Evolutionary conservation across 2,113 vertebrate species (phyloP), one percentile per base, ranked within the genome.

Genomic region (Nettapus auritus): DNA sequence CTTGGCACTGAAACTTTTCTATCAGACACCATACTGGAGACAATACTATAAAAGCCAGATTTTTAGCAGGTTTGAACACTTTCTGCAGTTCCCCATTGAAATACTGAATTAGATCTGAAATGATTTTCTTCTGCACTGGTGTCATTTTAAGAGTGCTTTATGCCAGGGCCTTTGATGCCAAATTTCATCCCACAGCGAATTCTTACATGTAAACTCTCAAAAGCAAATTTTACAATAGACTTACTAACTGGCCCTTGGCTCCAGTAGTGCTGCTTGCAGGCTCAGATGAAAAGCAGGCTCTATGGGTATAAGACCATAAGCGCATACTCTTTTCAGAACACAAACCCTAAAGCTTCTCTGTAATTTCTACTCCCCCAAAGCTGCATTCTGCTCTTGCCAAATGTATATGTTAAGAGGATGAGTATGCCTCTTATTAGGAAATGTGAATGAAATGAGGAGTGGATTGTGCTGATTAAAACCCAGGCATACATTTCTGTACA

Each of bases 181-280:
- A 67, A 69, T 95, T 93, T 93, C 59, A 91, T 90, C 66, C 67
- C 73, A 38, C 13, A 6, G 57, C 92, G 91, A 76, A 88, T 94
- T 88, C 93, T 93, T 86, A 91, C 71, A 83, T 77, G 85, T 52
- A 60, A 91, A 93, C 60, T 94, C 82, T 96, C 74, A 71, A 89
- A 94, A 93, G 92, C 70, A 73, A 55, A 59, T 89, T 88, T 86
- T 76, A 93, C 94, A 97, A 92, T 90, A 69, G 94, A 38, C 64
- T 89, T 80, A 76, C 66, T 84, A 80, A 93, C 93, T 63, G 82
- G 77, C 77, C 87, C 77, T 95, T 77, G 62, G 77, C 53, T 93
- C 86, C 89, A 62, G 80, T 33, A 8, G 68, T 6, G 88, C 76
- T 80, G 88, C 90, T 92, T 64, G 77, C 75, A 84, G 78, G 73